Percentiles rank a stretch among this genome's conserved stretches.
Conservation (phyloP, 2,888 invertebrate genomes). For the Oeneis ivallda region DNA sequence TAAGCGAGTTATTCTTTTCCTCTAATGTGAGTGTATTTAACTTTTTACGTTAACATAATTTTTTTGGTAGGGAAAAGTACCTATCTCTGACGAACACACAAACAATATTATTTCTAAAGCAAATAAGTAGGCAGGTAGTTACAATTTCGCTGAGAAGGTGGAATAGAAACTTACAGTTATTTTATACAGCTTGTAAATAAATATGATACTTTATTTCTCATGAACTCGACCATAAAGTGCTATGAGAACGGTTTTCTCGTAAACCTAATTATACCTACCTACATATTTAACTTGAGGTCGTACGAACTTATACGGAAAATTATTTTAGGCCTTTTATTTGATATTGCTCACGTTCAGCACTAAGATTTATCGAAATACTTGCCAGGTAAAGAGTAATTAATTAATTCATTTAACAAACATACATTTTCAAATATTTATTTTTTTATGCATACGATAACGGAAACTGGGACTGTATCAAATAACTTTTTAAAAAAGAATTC, state of each 20-base stretch:
- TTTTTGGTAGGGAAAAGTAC: too few relatives aligned
- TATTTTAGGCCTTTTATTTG: constrained; percentile 4
- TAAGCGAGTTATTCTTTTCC: too few relatives aligned
- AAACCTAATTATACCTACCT: constrained; percentile 17
- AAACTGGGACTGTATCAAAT: too few relatives aligned
- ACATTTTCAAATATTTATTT: too few relatives aligned
- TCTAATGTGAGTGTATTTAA: too few relatives aligned
- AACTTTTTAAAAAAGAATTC: too few relatives aligned
- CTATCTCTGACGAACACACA: too few relatives aligned
- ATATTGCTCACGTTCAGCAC: neutral
- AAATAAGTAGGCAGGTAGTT: neutral
- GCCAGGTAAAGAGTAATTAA: too few relatives aligned
- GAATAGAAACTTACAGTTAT: constrained; percentile 5
- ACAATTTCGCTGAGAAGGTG: neutral
- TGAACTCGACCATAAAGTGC: constrained; percentile 26
- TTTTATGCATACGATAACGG: too few relatives aligned
- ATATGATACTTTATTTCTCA: constrained; percentile 14
- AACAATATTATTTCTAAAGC: neutral
- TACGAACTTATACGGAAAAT: constrained; percentile 4
- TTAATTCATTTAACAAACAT: too few relatives aligned
- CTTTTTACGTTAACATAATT: too few relatives aligned
- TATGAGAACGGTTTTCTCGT: constrained; percentile 23
- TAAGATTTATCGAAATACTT: too few relatives aligned
- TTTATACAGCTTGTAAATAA: neutral
- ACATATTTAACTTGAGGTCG: constrained; percentile 3